These are phyloP conservation scores for Drosophila santomea DNA, from an alignment of 1,140 invertebrate species.

Conservation along the genomic window DNA sequence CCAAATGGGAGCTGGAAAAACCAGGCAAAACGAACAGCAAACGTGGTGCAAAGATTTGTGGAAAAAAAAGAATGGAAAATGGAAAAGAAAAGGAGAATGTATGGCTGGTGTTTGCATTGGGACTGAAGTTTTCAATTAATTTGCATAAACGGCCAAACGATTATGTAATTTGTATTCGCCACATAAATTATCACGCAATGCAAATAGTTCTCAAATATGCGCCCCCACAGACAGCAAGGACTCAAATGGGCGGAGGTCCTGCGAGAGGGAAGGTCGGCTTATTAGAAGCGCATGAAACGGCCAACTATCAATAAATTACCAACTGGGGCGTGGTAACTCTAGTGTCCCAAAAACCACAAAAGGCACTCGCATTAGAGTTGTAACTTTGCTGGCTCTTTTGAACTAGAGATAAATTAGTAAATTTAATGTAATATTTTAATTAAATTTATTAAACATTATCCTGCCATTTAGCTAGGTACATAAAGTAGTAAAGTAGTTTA, in stretches of 20 bases:
- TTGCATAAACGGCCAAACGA: constrained; percentile 71
- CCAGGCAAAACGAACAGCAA: constrained; percentile 21
- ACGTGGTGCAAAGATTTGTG: constrained; percentile 49
- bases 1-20: constrained; percentile 5
- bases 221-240: constrained; percentile 45
- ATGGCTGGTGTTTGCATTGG: neutral
- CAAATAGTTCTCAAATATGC: constrained; percentile 76
- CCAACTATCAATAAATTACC: constrained; percentile 77
- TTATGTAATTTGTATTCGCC: constrained; percentile 71
- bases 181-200: constrained; percentile 78
- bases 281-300: constrained; percentile 44
- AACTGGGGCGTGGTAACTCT: constrained; percentile 39
- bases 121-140: constrained; percentile 61
- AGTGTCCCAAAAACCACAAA: constrained; percentile 9
- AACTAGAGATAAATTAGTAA: neutral
- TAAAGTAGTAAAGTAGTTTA: too few species aligned
- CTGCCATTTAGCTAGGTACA: too few species aligned
- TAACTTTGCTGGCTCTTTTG: constrained; percentile 5
- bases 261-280: constrained; percentile 23
- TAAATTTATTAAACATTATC: too few species aligned
- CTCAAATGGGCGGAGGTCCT: constrained; percentile 6
- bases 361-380: constrained; percentile 20
- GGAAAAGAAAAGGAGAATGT: constrained; percentile 44
- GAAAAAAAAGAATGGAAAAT: constrained; percentile 36
- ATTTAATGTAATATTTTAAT: too few species aligned